A percentile compares a stretch with the other conserved stretches of the same genome.
phyloP scores from a whole-genome alignment of 2,113 vertebrate species.

The Tyrannus savana region DNA sequence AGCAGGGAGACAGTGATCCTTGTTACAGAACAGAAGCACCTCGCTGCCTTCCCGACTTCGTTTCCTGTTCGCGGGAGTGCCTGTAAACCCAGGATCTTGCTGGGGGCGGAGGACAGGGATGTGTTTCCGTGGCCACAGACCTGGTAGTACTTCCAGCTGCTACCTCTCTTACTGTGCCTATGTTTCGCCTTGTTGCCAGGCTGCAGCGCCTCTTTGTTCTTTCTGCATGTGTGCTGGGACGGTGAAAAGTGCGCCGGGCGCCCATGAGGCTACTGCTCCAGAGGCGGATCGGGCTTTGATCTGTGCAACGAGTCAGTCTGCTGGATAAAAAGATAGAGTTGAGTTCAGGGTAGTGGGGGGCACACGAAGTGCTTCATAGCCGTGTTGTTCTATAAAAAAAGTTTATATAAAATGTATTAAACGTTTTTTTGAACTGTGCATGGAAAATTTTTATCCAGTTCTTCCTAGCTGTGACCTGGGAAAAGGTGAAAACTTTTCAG shows the following conservation, averaged over 20 bases:
- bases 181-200: not conserved
- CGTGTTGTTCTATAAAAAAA: not conserved
- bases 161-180: not conserved
- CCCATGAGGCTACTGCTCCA: not conserved
- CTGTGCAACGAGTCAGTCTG: rapidly evolving
- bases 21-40: rapidly evolving
- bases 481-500: not conserved
- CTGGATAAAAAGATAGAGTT: not conserved
- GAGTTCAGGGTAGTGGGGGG: not conserved
- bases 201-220: not conserved
- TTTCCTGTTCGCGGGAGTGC: not conserved
- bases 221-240: rapidly evolving
- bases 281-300: not conserved
- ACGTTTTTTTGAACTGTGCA: not conserved
- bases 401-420: not conserved
- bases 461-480: not conserved
- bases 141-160: not conserved
- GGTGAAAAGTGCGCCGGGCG: rapidly evolving
- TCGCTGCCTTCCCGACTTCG: rapidly evolving
- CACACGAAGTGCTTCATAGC: rapidly evolving
- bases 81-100: not conserved
- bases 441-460: not conserved
- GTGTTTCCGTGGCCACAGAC: not conserved
- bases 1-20: not conserved
- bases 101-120: not conserved